Percentiles rank a stretch among this genome's conserved stretches.
These are phyloP conservation scores for Nycticebus coucang DNA, from an alignment of 2,113 vertebrate genomes.

Conservation along the genomic window DNA sequence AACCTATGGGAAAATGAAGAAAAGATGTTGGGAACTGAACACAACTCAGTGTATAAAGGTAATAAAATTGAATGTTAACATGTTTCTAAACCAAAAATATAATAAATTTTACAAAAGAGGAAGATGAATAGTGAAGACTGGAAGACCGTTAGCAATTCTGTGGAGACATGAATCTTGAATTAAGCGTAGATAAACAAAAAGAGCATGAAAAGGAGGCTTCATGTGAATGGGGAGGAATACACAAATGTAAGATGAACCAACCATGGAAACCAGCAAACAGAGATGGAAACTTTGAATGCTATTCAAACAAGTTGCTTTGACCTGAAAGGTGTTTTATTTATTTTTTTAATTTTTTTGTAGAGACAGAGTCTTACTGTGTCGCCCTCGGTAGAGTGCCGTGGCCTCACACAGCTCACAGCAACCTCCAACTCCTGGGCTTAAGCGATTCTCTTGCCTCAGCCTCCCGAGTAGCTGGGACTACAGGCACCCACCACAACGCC, in stretches of 20 bases:
- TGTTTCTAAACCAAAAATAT: background rate
- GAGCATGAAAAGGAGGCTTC: background rate
- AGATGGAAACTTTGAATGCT: background rate
- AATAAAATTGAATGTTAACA: conserved; percentile 7
- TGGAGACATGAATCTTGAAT: background rate
- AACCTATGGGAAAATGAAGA: background rate
- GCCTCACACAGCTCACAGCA: too few species aligned
- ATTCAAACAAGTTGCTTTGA: background rate
- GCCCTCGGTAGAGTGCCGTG: too few species aligned
- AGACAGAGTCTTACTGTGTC: too few species aligned
- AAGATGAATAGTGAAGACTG: background rate
- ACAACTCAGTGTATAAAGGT: background rate
- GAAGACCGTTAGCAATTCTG: background rate
- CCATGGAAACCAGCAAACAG: background rate
- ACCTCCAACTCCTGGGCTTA: too few species aligned
- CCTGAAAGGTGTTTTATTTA: background rate
- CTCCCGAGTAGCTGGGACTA: too few species aligned
- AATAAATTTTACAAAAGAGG: background rate
- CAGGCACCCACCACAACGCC: too few species aligned
- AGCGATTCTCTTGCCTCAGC: too few species aligned
- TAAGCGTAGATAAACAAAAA: background rate
- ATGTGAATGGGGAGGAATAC: background rate
- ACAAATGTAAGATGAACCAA: background rate
- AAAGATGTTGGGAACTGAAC: background rate
- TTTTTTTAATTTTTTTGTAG: too few species aligned